Evolutionary conservation across 2,888 invertebrate species (phyloP).

Genomic region (Chymomyza caudatula): DNA sequence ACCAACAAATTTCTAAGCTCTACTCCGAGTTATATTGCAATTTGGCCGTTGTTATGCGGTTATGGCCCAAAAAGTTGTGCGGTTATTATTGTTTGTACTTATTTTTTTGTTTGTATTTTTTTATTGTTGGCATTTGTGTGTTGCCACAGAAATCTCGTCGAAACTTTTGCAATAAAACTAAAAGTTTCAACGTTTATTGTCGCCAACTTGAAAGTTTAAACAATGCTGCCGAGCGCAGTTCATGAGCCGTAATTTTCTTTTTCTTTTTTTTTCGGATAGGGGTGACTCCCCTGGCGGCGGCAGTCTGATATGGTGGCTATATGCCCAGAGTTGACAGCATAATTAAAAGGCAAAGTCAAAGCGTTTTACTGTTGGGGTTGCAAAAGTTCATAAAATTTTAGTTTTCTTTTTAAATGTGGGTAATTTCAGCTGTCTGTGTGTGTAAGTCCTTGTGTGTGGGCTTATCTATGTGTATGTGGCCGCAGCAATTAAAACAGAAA

Average conservation of each 20-base stretch:
- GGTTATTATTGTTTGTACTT: conserved; percentile 57
- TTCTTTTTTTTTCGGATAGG: not conserved
- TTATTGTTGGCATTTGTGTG: conserved; percentile 31
- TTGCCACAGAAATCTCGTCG: conserved; percentile 65
- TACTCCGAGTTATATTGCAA: not conserved
- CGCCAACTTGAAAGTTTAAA: conserved; percentile 70
- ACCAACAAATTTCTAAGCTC: not conserved
- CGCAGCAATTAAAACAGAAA: conserved; percentile 42
- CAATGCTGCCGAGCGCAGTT: conserved; percentile 60
- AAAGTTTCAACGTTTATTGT: conserved; percentile 69
- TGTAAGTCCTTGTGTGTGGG: not conserved
- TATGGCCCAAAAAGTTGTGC: conserved; percentile 47
- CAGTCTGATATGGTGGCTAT: not conserved
- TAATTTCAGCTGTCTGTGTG: not conserved
- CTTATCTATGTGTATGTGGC: not conserved
- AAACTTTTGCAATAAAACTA: conserved; percentile 68
- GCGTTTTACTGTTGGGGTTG: not conserved
- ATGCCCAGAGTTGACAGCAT: conserved; percentile 44
- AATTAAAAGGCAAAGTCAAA: conserved; percentile 52
- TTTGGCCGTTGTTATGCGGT: conserved; percentile 24
- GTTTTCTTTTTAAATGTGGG: conserved; percentile 4
- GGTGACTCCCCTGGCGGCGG: not conserved
- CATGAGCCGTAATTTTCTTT: conserved; percentile 60
- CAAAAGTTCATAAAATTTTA: not conserved
- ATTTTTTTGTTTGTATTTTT: conserved; percentile 25